Evolutionary conservation across 2,888 invertebrate genomes (phyloP).

Genomic region (Fissipunctia ypsillon): DNA sequence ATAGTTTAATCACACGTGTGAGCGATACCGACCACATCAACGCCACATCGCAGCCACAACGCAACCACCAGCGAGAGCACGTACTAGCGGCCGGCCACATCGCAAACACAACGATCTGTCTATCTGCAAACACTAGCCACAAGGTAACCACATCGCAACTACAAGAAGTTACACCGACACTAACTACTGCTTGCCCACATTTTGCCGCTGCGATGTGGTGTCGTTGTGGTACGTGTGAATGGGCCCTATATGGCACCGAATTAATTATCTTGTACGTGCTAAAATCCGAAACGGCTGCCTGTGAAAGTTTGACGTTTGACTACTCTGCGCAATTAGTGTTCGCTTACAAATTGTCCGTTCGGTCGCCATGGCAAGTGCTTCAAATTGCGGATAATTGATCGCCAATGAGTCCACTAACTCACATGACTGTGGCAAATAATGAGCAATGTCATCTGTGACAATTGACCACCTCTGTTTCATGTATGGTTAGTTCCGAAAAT

Average conservation of each 20-base stretch:
- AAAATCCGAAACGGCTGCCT: constrained; percentile 69
- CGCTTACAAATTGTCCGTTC: constrained; percentile 78
- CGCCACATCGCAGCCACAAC: too few relatives aligned
- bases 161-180: too few relatives aligned
- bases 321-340: constrained; percentile 86
- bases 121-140: too few relatives aligned
- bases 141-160: too few relatives aligned
- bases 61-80: too few relatives aligned
- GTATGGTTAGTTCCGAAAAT: neutral
- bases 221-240: too few relatives aligned
- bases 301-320: constrained; percentile 76
- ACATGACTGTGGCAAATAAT: constrained; percentile 79
- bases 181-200: too few relatives aligned
- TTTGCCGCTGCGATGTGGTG: too few relatives aligned
- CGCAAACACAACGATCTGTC: too few relatives aligned
- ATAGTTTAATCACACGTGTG: too few relatives aligned
- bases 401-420: constrained; percentile 81
- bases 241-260: constrained; percentile 66
- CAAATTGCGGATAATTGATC: constrained; percentile 88
- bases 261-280: constrained; percentile 78
- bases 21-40: too few relatives aligned
- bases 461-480: constrained; percentile 66
- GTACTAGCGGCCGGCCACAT: too few relatives aligned
- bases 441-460: constrained; percentile 68
- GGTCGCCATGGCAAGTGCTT: constrained; percentile 83